Percentiles rank a stretch among this genome's conserved stretches.
These are phyloP conservation scores for Pterocles orientalis DNA, from an alignment of 2,113 vertebrate species.

Conservation along the genomic window DNA sequence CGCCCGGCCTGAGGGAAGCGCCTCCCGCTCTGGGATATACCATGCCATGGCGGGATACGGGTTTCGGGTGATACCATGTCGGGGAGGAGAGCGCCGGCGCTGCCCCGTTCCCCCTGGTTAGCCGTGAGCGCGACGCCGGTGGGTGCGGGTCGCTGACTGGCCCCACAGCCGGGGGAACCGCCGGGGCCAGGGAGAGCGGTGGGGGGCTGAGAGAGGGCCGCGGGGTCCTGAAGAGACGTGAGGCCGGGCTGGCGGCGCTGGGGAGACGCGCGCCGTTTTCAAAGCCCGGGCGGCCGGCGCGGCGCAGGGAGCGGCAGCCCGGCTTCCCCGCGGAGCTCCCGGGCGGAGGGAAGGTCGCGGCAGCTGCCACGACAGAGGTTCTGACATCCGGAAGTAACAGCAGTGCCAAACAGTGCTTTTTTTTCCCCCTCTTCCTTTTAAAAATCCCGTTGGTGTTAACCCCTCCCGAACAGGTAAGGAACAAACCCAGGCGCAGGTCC, in stretches of 20 bases:
- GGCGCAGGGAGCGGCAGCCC: not conserved
- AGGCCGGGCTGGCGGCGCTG: not conserved
- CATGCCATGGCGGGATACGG: not conserved
- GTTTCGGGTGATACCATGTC: conserved; percentile 42
- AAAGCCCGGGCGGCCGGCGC: not conserved
- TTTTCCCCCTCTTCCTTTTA: accelerated
- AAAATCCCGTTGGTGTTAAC: not conserved
- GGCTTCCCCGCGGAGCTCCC: not conserved
- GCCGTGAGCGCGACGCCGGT: not conserved
- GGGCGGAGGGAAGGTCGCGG: not conserved
- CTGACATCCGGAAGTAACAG: not conserved
- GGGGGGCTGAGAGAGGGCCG: not conserved
- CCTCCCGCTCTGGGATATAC: conserved; percentile 49
- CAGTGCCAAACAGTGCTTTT: too few species aligned
- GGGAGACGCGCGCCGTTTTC: not conserved
- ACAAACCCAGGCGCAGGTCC: not conserved
- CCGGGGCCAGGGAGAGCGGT: not conserved
- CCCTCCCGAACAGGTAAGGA: not conserved
- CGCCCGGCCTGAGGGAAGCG: not conserved
- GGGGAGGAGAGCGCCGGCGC: not conserved
- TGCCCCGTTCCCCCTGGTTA: too few species aligned
- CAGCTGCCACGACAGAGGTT: not conserved
- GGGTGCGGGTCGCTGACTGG: not conserved
- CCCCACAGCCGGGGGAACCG: not conserved
- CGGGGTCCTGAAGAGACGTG: not conserved